These are phyloP conservation scores for Megastigmus dorsalis DNA, from an alignment of 2,888 invertebrate species.

Conservation along the genomic window DNA sequence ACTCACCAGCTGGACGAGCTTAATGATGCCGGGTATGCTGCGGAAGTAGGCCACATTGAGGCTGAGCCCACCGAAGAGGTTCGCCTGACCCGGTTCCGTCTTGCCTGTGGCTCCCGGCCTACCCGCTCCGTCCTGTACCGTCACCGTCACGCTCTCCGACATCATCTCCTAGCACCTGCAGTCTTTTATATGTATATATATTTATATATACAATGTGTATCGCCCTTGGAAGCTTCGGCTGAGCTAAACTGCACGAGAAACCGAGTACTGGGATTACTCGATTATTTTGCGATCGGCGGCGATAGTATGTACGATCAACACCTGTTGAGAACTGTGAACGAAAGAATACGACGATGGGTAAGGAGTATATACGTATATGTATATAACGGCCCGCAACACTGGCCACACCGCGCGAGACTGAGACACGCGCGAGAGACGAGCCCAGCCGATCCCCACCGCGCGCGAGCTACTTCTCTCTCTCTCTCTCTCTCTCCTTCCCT, in stretches of 20 bases:
- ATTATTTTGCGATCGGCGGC: no score
- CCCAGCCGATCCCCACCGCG: constrained; percentile 1
- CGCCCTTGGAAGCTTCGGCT: no score
- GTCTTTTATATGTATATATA: no score
- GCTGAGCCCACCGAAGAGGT: not conserved
- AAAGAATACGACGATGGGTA: not conserved
- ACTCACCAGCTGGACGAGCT: constrained; percentile 88
- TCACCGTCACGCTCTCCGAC: constrained; percentile 88
- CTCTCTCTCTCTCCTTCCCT: not conserved
- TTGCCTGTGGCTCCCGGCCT: constrained; percentile 66
- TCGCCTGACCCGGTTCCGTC: constrained; percentile 11
- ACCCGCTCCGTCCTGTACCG: constrained; percentile 81
- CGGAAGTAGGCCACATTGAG: constrained; percentile 84
- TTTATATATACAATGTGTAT: not conserved
- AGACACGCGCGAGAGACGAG: constrained; percentile 12
- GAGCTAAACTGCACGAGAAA: not conserved
- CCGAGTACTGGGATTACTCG: no score
- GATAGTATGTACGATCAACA: not conserved
- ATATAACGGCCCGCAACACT: constrained; percentile 20
- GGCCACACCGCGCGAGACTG: constrained; percentile 37
- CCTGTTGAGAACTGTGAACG: not conserved
- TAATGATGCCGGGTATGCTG: constrained; percentile 87
- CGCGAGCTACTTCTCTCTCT: not conserved
- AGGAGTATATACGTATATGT: not conserved
- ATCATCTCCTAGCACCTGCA: constrained; percentile 82